Evolutionary conservation across 37 sponge, comb jelly and placozoan species (phyloP).

Genomic region (Bolinopsis microptera): DNA sequence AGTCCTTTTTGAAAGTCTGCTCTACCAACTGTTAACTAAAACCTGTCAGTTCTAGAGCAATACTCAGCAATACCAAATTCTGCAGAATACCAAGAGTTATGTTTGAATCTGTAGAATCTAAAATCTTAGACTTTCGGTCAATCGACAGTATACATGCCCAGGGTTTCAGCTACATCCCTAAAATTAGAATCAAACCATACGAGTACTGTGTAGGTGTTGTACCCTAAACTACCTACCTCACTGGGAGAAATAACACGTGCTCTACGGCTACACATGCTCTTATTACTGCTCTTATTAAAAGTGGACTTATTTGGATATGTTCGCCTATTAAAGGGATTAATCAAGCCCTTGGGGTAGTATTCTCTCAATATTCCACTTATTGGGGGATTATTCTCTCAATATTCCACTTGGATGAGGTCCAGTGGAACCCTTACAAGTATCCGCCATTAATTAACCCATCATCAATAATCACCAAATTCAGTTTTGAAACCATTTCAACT

Average conservation of each 20-base stretch:
- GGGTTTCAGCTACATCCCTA: not conserved
- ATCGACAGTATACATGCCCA: too few relatives aligned
- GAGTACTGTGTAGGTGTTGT: not conserved
- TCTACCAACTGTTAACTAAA: not conserved
- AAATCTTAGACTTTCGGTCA: not conserved
- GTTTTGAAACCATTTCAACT: too few relatives aligned
- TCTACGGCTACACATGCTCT: not conserved
- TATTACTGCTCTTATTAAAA: not conserved
- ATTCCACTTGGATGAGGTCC: too few relatives aligned
- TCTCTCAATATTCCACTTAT: not conserved
- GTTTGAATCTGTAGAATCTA: not conserved
- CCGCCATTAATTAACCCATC: too few relatives aligned
- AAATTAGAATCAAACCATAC: not conserved
- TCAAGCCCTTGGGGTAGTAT: not conserved
- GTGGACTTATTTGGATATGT: not conserved
- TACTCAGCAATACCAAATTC: not conserved
- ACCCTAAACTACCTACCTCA: not conserved
- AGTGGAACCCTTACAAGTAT: too few relatives aligned
- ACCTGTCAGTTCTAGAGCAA: too few relatives aligned
- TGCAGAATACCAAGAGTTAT: not conserved
- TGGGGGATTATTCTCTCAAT: too few relatives aligned
- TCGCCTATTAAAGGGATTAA: too few relatives aligned
- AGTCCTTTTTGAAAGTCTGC: not conserved
- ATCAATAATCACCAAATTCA: too few relatives aligned
- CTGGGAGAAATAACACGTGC: not conserved